Evolutionary conservation across 2,113 vertebrate genomes (phyloP), one percentile per base, ranked within the genome.

Genomic region (Tragelaphus scriptus): DNA sequence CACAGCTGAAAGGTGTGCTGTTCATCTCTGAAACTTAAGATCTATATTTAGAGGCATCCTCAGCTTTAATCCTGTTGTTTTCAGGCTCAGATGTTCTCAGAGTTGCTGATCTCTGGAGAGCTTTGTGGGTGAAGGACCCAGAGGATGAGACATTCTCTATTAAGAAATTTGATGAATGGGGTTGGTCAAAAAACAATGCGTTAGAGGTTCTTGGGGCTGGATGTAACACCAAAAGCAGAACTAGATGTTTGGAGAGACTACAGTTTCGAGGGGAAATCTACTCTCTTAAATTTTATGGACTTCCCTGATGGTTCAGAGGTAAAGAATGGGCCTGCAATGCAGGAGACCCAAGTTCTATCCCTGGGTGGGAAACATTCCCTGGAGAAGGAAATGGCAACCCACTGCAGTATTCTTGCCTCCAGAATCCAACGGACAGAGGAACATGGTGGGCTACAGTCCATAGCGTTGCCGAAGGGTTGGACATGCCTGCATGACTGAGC

Each of bases 201-300:
- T 16, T 53, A 10, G 3, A 47, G 58, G 21, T 2, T 23, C 0
- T 11, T 5, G 11, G 15, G 8, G 16, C 5, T n/a, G 32, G 49
- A 7, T 3, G 36, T 16, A 8, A 14, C 11, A 2, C 5, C 8
- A 25, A 53, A 23, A 55, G 32, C 44, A 85, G 49, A 17, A 32
- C 0, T 51, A n/a, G 53, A 4, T 19, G 0, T 16, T 55, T 32
- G 25, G 26, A 59, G 44, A 88, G n/a, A 15, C 30, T 1, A 1
- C 12, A 7, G 21, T 30, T 58, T 36, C 25, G 2, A n/a, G n/a
- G 65, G 32, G 4, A 91, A 32, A 25, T n/a, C 56, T n/a, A 1
- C 40, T 19, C 30, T 85, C 79, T 40, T 71, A 2, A n/a, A 17
- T 53, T 23, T 86, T 77, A 44, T 77, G 71, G 36, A 14, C 36